These are phyloP conservation scores for Eleutherodactylus coqui DNA, from an alignment of 2,797 vertebrate genomes.

Conservation along the genomic window DNA sequence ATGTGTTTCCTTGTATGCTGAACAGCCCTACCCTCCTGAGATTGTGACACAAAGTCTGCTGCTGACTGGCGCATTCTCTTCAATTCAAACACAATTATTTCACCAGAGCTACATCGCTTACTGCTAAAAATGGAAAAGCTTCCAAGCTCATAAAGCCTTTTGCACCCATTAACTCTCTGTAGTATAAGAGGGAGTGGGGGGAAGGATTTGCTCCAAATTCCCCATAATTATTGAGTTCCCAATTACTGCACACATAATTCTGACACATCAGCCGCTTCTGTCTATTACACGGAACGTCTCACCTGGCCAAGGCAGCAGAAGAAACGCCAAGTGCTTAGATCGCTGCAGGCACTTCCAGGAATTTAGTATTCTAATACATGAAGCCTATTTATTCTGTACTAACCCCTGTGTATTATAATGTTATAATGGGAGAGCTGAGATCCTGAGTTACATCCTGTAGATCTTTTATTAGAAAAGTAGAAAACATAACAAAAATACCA, in stretches of 20 bases:
- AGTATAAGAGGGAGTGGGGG: background rate
- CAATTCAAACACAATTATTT: background rate
- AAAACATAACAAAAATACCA: too few relatives aligned
- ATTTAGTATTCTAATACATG: background rate
- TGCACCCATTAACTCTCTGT: background rate
- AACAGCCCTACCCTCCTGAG: background rate
- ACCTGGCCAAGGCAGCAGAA: background rate
- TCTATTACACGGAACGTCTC: background rate
- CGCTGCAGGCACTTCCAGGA: background rate
- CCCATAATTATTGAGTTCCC: background rate
- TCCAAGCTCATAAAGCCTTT: background rate
- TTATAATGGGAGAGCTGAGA: background rate
- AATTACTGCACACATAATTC: constrained; percentile 1
- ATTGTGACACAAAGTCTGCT: background rate
- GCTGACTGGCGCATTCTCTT: background rate
- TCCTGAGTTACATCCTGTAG: too few relatives aligned
- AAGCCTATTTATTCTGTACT: background rate
- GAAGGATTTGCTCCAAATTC: background rate
- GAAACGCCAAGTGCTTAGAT: background rate
- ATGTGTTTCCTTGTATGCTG: too few relatives aligned
- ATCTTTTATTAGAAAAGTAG: too few relatives aligned
- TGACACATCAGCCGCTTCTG: background rate
- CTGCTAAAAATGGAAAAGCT: background rate
- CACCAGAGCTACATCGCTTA: background rate
- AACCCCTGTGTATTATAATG: background rate